Conservation (phyloP, 1,140 invertebrate species). For the Heliothis virescens region DNA sequence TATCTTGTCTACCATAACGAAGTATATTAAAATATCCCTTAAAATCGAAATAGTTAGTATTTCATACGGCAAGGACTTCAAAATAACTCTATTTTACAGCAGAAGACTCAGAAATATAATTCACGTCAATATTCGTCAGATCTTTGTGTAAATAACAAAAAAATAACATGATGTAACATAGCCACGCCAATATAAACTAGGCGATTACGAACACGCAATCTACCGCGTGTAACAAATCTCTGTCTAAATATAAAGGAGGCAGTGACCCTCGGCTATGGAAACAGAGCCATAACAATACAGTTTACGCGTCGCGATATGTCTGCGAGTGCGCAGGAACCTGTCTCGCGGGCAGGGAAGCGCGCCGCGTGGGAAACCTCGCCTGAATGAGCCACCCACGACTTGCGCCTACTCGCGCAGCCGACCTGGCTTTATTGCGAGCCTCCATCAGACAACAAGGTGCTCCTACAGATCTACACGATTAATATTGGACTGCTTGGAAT, state of each 20-base stretch:
- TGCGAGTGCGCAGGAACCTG: not conserved
- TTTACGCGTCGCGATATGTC: not conserved
- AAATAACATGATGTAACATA: too few relatives aligned
- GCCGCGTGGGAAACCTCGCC: not conserved
- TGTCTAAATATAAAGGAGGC: conserved; percentile 29
- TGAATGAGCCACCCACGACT: conserved; percentile 37
- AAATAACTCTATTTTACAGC: too few relatives aligned
- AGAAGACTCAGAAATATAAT: too few relatives aligned
- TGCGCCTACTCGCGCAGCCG: not conserved
- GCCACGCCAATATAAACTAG: not conserved
- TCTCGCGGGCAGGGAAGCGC: not conserved
- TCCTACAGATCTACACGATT: too few relatives aligned
- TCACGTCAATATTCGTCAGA: too few relatives aligned
- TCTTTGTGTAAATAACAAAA: too few relatives aligned
- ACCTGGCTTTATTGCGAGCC: not conserved
- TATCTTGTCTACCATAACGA: too few relatives aligned
- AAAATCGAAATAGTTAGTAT: too few relatives aligned
- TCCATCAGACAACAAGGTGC: not conserved
- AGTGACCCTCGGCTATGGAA: conserved; percentile 29
- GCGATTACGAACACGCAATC: not conserved
- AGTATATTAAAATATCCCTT: too few relatives aligned
- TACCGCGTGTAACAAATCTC: not conserved
- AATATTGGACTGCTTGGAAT: too few relatives aligned
- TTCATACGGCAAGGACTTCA: too few relatives aligned
- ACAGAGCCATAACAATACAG: conserved; percentile 32